These are phyloP conservation scores for Aurelia coerulea DNA, from an alignment of 30 jellyfish, hydroid and myxozoan species.

Conservation along the genomic window DNA sequence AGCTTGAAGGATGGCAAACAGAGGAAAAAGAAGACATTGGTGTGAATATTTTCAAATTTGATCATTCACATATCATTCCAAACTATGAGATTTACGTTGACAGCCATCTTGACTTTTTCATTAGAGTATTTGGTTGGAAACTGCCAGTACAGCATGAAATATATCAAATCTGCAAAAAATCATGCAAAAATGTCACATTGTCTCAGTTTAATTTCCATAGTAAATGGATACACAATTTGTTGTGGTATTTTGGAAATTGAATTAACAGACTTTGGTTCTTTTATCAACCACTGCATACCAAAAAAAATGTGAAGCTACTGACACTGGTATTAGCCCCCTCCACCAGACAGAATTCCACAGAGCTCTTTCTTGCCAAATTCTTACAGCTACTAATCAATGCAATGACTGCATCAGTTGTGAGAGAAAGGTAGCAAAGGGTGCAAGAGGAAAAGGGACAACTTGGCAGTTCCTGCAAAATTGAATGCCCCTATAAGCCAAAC, in stretches of 20 bases:
- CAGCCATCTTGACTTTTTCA: background rate
- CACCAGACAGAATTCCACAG: too few relatives aligned
- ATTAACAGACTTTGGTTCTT: too few relatives aligned
- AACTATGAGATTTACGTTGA: background rate
- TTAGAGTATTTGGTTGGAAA: background rate
- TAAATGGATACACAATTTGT: background rate
- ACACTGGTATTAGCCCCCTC: too few relatives aligned
- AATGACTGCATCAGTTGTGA: background rate
- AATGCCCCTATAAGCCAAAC: constrained; percentile 33
- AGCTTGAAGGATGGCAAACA: too few relatives aligned
- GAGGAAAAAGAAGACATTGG: too few relatives aligned
- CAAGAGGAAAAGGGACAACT: constrained; percentile 14
- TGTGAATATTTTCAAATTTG: background rate
- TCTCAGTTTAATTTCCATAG: background rate
- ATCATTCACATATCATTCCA: constrained; percentile 5
- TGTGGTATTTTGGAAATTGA: background rate
- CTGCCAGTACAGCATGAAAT: constrained; percentile 6
- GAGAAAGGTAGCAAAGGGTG: constrained; percentile 1
- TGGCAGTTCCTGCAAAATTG: constrained; percentile 15
- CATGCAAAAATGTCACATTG: background rate
- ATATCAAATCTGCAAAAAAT: background rate
- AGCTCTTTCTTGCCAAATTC: background rate
- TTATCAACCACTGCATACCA: too few relatives aligned
- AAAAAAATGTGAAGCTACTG: too few relatives aligned
- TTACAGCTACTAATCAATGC: background rate